Base-by-base conservation (phyloP, 2,888 invertebrate genomes). In the Morpho achilles region DNA sequence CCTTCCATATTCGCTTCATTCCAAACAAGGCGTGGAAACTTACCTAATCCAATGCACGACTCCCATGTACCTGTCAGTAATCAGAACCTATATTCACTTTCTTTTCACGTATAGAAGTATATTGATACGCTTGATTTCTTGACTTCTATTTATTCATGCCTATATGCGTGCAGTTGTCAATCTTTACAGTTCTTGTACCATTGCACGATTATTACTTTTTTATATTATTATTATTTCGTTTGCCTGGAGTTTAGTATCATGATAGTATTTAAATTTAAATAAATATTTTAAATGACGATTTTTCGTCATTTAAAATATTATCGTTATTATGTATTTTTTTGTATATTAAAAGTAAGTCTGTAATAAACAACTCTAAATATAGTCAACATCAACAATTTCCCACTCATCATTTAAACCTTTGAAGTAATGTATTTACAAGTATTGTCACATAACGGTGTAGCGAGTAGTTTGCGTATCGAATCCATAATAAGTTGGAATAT, bases 391-490 rank as follows among this genome's bases (percentile, higher is more conserved):
- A 58, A 61, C 65, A 64, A 61, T 68, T 66, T 66, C 64, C 64
- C 60, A 64, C 61, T 61, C 59, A 53, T 62, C 62, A 58, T 49
- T 47, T 45, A 49, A 59, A 61, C 59, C 63, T 65, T 65, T 66
- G 60, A 65, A 62, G 61, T 63, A 61, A 66, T 62, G 62, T 67
- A 64, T 68, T 70, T 66, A 63, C 66, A 57, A 70, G 68, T 70
- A 67, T 69, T 70, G 70, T 70, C 71, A 69, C 72, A 72, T 70
- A 71, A 69, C 68, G 67, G 67, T 68, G 67, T 63, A 65, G 61
- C 64, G 57, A 63, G 60, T 61, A 65, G 67, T 69, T 76, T 76
- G 83, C 76, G 83, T 73, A 75, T 82, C 87, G 87, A 89, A 89
- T 88, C 74, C 67, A 68, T 84, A 84, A 86, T 84, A 75, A 69